phyloP scores from a whole-genome alignment of 2,113 vertebrate genomes.

The Actenoides lindsayi region DNA sequence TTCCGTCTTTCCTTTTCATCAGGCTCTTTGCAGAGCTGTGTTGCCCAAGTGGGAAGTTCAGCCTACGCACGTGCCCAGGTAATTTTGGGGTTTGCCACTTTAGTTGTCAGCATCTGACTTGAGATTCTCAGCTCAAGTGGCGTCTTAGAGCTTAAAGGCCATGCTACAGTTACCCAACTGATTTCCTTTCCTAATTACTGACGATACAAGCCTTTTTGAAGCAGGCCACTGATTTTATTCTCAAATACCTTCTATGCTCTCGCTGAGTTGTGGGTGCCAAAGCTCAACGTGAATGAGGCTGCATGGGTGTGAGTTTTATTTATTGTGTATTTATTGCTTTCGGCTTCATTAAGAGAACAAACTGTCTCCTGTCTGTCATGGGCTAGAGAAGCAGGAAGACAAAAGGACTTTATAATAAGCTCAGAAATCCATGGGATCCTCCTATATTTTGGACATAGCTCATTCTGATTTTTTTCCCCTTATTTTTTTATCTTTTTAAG shows the following conservation, averaged over 20 bases:
- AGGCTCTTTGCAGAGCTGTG: not conserved
- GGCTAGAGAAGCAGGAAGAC: not conserved
- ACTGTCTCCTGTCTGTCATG: not conserved
- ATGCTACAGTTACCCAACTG: not conserved
- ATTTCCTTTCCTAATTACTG: not conserved
- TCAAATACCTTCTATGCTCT: not conserved
- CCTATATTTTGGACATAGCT: not conserved
- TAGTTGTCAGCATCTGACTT: not conserved
- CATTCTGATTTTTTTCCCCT: not conserved
- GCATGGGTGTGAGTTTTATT: not conserved
- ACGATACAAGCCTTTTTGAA: not conserved
- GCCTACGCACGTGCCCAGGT: not conserved
- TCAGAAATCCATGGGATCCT: not conserved
- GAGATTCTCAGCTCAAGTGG: not conserved
- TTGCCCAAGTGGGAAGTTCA: not conserved
- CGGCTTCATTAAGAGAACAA: not conserved
- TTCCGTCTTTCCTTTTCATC: accelerated
- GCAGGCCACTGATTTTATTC: not conserved
- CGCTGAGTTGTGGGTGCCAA: not conserved
- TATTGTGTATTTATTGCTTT: not conserved
- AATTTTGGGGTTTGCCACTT: not conserved
- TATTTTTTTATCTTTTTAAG: not conserved
- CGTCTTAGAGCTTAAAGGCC: not conserved
- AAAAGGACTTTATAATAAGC: not conserved
- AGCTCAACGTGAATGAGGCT: not conserved